Conservation (phyloP, 2,888 invertebrate species). For the Rhagophthalmus giganteus region DNA sequence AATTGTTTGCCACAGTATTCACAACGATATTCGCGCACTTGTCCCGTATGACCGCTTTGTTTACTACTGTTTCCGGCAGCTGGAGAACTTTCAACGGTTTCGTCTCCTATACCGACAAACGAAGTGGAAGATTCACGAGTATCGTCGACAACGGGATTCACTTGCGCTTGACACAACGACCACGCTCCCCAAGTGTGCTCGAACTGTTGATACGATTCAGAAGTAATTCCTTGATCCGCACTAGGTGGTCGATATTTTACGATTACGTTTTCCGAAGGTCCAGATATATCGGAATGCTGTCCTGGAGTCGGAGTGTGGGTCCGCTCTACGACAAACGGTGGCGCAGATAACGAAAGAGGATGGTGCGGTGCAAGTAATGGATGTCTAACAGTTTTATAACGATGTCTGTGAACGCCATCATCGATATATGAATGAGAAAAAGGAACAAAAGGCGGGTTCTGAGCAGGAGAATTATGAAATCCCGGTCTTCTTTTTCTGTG, state of each 20-base stretch:
- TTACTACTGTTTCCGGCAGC: slow-evolving; percentile 56
- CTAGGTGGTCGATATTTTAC: slow-evolving; percentile 70
- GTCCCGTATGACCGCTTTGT: slow-evolving; percentile 59
- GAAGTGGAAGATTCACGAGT: slow-evolving; percentile 44
- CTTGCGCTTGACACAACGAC: slow-evolving; percentile 67
- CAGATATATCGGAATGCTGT: slow-evolving; percentile 52
- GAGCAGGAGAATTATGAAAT: slow-evolving; percentile 84
- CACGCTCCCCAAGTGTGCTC: slow-evolving; percentile 67
- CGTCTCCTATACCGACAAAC: slow-evolving; percentile 46
- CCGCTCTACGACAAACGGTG: slow-evolving; percentile 68
- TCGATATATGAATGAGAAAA: slow-evolving; percentile 77
- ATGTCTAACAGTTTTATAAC: slow-evolving; percentile 60
- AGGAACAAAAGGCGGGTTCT: slow-evolving; percentile 85
- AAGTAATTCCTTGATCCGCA: slow-evolving; percentile 63
- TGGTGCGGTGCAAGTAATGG: slow-evolving; percentile 66
- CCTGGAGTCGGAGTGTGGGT: slow-evolving; percentile 64
- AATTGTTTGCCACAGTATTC: slow-evolving; percentile 90
- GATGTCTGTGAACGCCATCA: slow-evolving; percentile 66
- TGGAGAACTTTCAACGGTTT: slow-evolving; percentile 54
- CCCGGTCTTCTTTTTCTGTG: slow-evolving; percentile 84
- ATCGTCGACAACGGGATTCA: slow-evolving; percentile 56
- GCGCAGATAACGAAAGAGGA: slow-evolving; percentile 73
- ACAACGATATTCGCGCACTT: slow-evolving; percentile 83
- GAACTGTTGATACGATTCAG: slow-evolving; percentile 56
- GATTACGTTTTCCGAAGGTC: slow-evolving; percentile 61